Evolutionary conservation across 2,113 vertebrate species (phyloP).

Genomic region (Peucedramus taeniatus): DNA sequence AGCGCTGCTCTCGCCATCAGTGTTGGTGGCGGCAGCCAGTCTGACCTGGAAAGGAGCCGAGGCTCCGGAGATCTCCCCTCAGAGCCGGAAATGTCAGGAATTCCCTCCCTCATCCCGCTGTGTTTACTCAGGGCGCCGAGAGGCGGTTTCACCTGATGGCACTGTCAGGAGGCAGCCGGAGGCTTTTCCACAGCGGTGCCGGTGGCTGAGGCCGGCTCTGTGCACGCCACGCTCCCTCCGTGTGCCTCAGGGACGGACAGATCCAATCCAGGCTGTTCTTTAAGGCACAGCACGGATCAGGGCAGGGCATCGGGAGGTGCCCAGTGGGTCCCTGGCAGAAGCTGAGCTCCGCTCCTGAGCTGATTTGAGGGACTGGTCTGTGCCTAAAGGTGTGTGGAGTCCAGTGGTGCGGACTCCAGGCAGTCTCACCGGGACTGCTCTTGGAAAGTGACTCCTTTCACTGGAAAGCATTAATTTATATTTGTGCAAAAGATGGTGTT

Average conservation of each 20-base stretch:
- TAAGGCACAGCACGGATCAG: not conserved
- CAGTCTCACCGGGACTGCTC: not conserved
- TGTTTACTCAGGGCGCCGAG: conserved; percentile 59
- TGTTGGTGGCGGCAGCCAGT: conserved; percentile 77
- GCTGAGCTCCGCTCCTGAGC: not conserved
- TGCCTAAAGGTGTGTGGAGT: not conserved
- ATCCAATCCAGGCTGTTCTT: not conserved
- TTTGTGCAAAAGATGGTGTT: not conserved
- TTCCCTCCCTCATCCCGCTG: conserved; percentile 41
- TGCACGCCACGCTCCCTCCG: accelerated
- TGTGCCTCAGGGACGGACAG: not conserved
- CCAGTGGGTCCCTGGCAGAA: not conserved
- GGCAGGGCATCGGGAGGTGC: not conserved
- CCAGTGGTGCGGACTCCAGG: not conserved
- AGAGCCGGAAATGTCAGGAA: conserved; percentile 74
- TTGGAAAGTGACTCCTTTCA: not conserved
- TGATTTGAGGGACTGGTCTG: not conserved
- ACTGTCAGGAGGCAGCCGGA: conserved; percentile 43
- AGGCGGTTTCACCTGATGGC: conserved; percentile 70
- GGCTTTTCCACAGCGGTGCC: not conserved
- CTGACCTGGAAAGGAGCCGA: conserved; percentile 78
- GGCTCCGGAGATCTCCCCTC: conserved; percentile 64
- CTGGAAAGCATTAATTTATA: not conserved
- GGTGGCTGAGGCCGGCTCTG: not conserved
- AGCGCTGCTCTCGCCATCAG: conserved; percentile 31